Evolutionary conservation across 1,140 invertebrate species (phyloP).

Genomic region (Trypoxylus dichotomus): DNA sequence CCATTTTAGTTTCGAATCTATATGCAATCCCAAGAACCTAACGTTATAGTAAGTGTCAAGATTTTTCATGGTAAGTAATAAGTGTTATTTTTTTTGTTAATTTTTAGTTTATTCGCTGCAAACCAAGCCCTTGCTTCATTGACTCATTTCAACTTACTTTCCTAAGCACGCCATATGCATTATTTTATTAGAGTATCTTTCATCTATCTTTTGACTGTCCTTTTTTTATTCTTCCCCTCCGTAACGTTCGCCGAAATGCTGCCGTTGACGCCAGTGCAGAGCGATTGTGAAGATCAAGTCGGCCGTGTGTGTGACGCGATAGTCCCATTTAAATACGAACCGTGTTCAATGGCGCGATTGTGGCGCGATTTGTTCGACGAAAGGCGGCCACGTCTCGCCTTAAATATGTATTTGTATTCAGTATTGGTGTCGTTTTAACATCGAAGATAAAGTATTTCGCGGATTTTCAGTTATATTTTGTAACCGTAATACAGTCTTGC

Average conservation of each 20-base stretch:
- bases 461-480: slow-evolving; percentile 29
- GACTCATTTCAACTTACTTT: too few species aligned
- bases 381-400: slow-evolving; percentile 38
- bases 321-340: slow-evolving; percentile 44
- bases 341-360: slow-evolving; percentile 37
- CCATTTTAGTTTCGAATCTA: too few species aligned
- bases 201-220: slow-evolving; percentile 16
- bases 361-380: slow-evolving; percentile 37
- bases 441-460: slow-evolving; percentile 36
- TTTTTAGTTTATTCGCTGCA: too few species aligned
- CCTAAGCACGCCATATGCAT: background rate
- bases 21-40: too few species aligned
- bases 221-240: slow-evolving; percentile 30
- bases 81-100: too few species aligned
- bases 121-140: too few species aligned
- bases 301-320: slow-evolving; percentile 41
- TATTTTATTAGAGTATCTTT: background rate
- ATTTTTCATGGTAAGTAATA: too few species aligned
- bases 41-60: too few species aligned
- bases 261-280: background rate
- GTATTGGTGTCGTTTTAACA: slow-evolving; percentile 38
- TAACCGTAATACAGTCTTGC: slow-evolving; percentile 9
- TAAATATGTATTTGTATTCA: slow-evolving; percentile 48
- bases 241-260: too few species aligned
- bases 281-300: slow-evolving; percentile 39